phyloP scores from a whole-genome alignment of 2,888 invertebrate species.

The Lordiphosa andalusiaca region DNA sequence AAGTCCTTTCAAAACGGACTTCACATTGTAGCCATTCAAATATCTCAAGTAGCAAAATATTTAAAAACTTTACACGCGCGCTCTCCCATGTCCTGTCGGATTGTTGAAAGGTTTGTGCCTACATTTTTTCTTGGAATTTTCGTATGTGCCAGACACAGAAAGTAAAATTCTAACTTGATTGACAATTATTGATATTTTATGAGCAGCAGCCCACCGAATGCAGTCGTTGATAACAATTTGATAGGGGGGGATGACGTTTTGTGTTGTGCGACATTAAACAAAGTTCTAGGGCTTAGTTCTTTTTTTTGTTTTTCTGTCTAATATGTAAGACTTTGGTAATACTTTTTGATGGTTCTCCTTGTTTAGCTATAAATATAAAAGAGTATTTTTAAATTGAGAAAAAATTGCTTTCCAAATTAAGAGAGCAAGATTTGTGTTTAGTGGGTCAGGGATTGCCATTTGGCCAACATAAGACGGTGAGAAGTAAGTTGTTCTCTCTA shows the following conservation, averaged over 20 bases:
- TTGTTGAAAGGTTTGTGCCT: background rate
- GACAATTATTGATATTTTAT: slow-evolving; percentile 69
- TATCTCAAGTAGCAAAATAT: background rate
- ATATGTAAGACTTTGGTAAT: slow-evolving; percentile 7
- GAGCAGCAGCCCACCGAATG: slow-evolving; percentile 18
- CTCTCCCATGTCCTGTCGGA: background rate
- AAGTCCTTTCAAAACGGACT: background rate
- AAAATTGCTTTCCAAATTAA: too few species aligned
- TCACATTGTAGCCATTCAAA: too few species aligned
- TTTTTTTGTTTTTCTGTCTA: background rate
- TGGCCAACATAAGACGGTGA: too few species aligned
- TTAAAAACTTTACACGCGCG: background rate
- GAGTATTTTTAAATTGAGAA: too few species aligned
- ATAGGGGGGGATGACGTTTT: slow-evolving; percentile 30
- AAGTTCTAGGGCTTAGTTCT: background rate
- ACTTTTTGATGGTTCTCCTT: slow-evolving; percentile 13
- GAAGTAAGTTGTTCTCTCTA: too few species aligned
- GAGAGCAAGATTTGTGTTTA: too few species aligned
- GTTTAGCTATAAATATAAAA: background rate
- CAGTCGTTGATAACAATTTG: slow-evolving; percentile 39
- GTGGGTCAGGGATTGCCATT: too few species aligned
- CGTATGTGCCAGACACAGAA: slow-evolving; percentile 3
- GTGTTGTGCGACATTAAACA: slow-evolving; percentile 12
- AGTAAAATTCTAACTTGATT: slow-evolving; percentile 33
- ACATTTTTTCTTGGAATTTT: background rate